Evolutionary conservation across 2,797 vertebrate species (phyloP), one percentile per base, ranked within the genome.

Genomic region (Argentina silus): DNA sequence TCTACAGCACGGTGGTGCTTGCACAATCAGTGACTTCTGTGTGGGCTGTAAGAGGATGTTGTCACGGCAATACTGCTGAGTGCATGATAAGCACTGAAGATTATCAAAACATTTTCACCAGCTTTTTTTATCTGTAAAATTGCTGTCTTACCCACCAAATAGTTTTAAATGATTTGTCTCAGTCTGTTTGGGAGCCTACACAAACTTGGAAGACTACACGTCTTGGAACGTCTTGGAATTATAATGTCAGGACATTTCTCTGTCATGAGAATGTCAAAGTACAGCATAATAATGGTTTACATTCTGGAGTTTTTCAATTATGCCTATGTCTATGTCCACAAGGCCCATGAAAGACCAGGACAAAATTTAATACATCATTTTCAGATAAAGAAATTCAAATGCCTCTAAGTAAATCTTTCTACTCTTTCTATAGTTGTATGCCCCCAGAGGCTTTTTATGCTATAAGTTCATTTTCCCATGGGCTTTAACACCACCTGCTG

Each of bases 401-500:
- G 27, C 27, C 27, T 36, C 27, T 36, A 36, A 36, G 27, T 36
- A 36, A 36, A 36, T 36, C 27, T 36, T 36, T 36, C 6, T 21
- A 59, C 55, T 56, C 15, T 48, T 48, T 8, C 11, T 7, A 17
- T 19, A 15, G 6, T n/a, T n/a, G 17, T 56, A 17, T 36, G 27
- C 4, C 27, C 27, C 27, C n/a, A 56, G 17, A 56, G 7, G 19
- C 17, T 36, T 43, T 56, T 36, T 42, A 8, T n/a, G 21, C 14
- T 42, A 8, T 5, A 10, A 10, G 14, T 69, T n/a, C 2, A 7
- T 61, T 50, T 70, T 6, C 14, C 21, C 7, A 55, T 64, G 36
- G 14, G 2, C 15, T 51, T 42, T 48, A 76, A 71, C 78, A 62
- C 45, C 65, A 61, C 59, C 83, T 80, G 56, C 78, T 73, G 78